Evolutionary conservation across 2,797 vertebrate genomes (phyloP), one percentile per base, ranked within the genome.

Genomic region (Alauda arvensis): DNA sequence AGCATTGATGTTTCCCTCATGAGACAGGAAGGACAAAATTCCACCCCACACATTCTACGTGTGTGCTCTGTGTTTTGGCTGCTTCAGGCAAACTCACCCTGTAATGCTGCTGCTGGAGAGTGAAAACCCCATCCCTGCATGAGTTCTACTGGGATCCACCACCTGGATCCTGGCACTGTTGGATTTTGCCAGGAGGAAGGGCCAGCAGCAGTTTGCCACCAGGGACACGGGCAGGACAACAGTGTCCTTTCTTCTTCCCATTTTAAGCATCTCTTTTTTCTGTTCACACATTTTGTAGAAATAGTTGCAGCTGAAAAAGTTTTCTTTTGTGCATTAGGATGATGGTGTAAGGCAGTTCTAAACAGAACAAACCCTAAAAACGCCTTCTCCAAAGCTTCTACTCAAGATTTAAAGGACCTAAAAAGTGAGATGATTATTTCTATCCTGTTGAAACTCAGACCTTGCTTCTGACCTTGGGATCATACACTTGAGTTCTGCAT

Each of bases 1-100:
- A 45, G 20, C 37, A 12, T 1, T 39, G 31, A 18, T 8, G 33
- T 31, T 55, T 49, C 46, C 46, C 25, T 20, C 3, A 8, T 2
- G 53, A 88, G 46, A 72, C 7, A 18, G n/a, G 6, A 48, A 51
- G 43, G 33, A 43, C 59, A 51, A 33, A 88, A 71, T 57, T 80
- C 75, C 42, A 56, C 33, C 21, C 31, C 16, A 2, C 3, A 6
- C 24, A 23, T 59, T 51, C 46, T 12, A 29, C 2, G 1, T 52
- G 68, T 74, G 59, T 0, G 0, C 40, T 48, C 5, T 0, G 0
- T n/a, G 24, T 16, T 80, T 67, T 12, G 29, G n/a, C 34, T 63
- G 46, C 45, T 82, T 74, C 13, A 77, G 46, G 66, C 39, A 75
- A 71, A 67, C 12, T 53, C 46, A 77, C 18, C 18, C 12, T 1